Evolutionary conservation across 2,888 invertebrate species (phyloP).

Genomic region (Lamellibrachia columna): DNA sequence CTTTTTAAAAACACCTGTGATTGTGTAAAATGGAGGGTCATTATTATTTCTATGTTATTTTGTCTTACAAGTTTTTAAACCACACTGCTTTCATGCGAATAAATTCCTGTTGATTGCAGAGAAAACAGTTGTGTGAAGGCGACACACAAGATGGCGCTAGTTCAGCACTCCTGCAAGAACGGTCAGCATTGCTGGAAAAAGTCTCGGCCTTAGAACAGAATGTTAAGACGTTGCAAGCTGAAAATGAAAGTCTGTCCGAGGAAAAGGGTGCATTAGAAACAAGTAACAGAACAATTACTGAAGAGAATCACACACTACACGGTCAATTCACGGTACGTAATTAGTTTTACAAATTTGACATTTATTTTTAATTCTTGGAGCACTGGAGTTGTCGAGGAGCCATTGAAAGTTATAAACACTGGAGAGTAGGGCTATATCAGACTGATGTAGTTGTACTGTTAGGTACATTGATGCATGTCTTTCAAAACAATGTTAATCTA

Average conservation of each 20-base stretch:
- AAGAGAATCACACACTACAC: background rate
- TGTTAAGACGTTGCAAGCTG: background rate
- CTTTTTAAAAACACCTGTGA: too few species aligned
- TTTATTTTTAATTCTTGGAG: too few species aligned
- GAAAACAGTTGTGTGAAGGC: constrained; percentile 23
- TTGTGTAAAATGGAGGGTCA: too few species aligned
- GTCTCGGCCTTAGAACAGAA: constrained; percentile 67
- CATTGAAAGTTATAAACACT: too few species aligned
- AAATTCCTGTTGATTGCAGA: constrained; percentile 4
- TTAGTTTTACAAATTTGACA: background rate
- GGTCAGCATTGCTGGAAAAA: constrained; percentile 41
- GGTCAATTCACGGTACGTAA: background rate
- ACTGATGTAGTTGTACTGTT: too few species aligned
- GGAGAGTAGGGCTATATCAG: too few species aligned
- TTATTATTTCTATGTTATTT: too few species aligned
- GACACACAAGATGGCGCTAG: constrained; percentile 24
- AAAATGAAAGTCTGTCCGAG: background rate
- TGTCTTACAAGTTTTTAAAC: too few species aligned
- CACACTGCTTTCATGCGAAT: background rate
- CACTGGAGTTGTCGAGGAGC: too few species aligned
- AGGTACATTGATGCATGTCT: too few species aligned
- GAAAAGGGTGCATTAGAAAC: constrained; percentile 22
- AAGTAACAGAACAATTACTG: background rate
- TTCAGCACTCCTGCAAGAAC: constrained; percentile 32
- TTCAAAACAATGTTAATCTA: too few species aligned